Conservation (phyloP, 2,797 vertebrate genomes). For the Etheostoma nigrum region DNA sequence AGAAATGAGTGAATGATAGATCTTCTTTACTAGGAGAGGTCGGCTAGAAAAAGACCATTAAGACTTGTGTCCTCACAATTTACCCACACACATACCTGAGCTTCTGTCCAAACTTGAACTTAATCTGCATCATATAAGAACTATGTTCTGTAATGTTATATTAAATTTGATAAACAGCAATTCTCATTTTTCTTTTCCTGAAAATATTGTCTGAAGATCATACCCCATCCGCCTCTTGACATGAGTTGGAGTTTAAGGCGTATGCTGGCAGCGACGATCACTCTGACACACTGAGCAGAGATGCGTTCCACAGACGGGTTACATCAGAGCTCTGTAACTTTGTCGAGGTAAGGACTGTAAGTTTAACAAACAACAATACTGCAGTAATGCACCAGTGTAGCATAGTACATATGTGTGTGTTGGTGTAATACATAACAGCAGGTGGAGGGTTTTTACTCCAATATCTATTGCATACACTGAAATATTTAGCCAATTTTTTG, state of each 20-base stretch:
- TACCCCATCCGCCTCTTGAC: slow-evolving; percentile 1
- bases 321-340: slow-evolving; percentile 73
- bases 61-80: background rate
- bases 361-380: background rate
- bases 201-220: background rate
- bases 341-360: slow-evolving; percentile 64
- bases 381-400: background rate
- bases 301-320: slow-evolving; percentile 77
- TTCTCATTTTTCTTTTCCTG: background rate
- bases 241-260: slow-evolving; percentile 79
- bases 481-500: background rate
- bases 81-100: background rate
- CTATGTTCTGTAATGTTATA: background rate
- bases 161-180: background rate
- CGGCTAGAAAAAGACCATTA: slow-evolving; percentile 29
- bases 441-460: background rate
- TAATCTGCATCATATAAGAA: background rate
- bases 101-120: background rate
- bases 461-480: background rate
- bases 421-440: background rate
- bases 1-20: slow-evolving; percentile 50
- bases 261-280: slow-evolving; percentile 76
- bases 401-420: background rate
- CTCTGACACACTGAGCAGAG: slow-evolving; percentile 75
- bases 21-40: slow-evolving; percentile 2